A percentile compares a stretch with the other conserved stretches of the same genome.
phyloP scores from a whole-genome alignment of 2,113 vertebrate genomes.

The Willisornis vidua region DNA sequence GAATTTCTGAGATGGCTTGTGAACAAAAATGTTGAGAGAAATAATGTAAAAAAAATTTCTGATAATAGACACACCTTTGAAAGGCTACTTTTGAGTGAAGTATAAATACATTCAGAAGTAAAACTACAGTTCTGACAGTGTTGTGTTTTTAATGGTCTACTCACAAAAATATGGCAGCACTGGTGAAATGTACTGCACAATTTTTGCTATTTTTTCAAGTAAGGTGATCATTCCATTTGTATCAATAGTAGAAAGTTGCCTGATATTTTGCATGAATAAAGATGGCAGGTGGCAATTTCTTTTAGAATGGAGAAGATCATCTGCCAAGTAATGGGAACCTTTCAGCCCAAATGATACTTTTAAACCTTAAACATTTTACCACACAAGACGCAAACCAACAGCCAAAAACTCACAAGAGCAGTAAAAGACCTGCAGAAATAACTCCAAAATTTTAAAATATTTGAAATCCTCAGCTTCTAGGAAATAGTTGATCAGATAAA shows the following conservation, averaged over 20 bases:
- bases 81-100: background rate
- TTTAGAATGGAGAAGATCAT: background rate
- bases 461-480: background rate
- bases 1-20: background rate
- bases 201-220: background rate
- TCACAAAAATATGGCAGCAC: background rate
- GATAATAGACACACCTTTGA: background rate
- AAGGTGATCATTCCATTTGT: background rate
- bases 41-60: background rate
- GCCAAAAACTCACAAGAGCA: background rate
- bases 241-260: background rate
- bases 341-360: background rate
- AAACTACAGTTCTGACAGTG: background rate
- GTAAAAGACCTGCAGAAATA: background rate
- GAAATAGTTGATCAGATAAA: background rate
- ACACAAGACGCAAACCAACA: background rate
- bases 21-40: background rate
- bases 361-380: background rate
- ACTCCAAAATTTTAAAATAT: background rate
- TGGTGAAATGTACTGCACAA: background rate
- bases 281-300: background rate
- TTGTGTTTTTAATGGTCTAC: background rate
- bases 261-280: background rate
- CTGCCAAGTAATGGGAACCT: background rate
- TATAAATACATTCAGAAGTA: background rate